phyloP scores from a whole-genome alignment of 2,797 vertebrate species.

The Austrolebias charrua region DNA sequence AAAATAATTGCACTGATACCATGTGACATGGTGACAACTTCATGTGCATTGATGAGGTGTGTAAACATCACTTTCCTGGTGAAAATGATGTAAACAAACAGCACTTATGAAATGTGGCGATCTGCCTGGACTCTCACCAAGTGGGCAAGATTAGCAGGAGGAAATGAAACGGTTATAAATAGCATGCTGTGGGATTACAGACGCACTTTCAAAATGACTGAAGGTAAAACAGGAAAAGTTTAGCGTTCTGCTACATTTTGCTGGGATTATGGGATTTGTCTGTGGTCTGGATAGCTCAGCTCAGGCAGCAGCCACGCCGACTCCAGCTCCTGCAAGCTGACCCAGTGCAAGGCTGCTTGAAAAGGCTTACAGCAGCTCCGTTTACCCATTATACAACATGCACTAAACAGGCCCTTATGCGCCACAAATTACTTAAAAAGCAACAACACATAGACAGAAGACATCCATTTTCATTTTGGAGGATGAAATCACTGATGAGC shows the following conservation, averaged over 20 bases:
- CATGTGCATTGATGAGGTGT: neutral
- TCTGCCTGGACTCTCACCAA: conserved; percentile 12
- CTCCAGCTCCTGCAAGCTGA: conserved; percentile 26
- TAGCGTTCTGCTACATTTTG: conserved; percentile 42
- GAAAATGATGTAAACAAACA: neutral
- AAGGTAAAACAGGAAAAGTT: conserved; percentile 51
- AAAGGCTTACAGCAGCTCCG: conserved; percentile 36
- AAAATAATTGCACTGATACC: neutral
- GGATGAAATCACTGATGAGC: neutral
- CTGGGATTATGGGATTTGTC: conserved; percentile 69
- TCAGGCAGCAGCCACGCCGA: conserved; percentile 39
- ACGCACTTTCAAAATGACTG: conserved; percentile 25
- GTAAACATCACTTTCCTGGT: neutral
- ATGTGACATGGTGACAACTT: neutral
- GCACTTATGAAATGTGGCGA: conserved; percentile 11
- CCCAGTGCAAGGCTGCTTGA: conserved; percentile 40
- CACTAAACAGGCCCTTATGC: neutral
- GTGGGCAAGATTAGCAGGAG: neutral
- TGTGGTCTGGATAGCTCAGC: conserved; percentile 31
- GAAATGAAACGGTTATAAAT: conserved; percentile 35
- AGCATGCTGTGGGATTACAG: conserved; percentile 40
- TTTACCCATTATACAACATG: conserved; percentile 21
- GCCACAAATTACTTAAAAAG: neutral
- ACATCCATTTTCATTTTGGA: neutral
- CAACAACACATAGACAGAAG: neutral